Conservation (phyloP, 2,888 invertebrate genomes). For the Xanthorhoe designata region DNA sequence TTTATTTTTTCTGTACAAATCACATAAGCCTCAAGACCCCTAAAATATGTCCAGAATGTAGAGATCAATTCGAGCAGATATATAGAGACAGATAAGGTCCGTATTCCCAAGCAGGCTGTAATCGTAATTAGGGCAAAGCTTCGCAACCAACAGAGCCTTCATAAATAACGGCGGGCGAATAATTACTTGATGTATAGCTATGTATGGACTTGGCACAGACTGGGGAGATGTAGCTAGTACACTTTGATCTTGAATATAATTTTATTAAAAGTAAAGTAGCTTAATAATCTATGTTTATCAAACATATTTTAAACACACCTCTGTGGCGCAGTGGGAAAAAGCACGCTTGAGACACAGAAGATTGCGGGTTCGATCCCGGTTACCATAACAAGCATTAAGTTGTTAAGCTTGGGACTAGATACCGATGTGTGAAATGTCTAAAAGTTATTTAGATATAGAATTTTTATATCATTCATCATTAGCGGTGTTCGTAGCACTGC, state of each 20-base stretch:
- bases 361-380: too few species aligned
- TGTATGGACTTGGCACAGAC: background rate
- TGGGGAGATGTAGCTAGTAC: background rate
- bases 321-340: too few species aligned
- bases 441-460: too few species aligned
- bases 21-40: background rate
- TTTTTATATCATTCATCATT: too few species aligned
- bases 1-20: background rate
- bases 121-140: background rate
- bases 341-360: too few species aligned
- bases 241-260: background rate
- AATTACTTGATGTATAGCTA: conserved; percentile 4
- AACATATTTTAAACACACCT: too few species aligned
- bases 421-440: too few species aligned
- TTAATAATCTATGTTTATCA: background rate
- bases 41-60: background rate
- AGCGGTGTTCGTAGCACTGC: background rate
- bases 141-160: background rate
- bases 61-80: background rate
- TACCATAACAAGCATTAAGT: too few species aligned
- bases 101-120: background rate
- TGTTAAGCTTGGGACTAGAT: too few species aligned
- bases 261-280: background rate
- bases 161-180: conserved; percentile 9
- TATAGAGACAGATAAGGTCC: background rate